phyloP scores from a whole-genome alignment of 1,140 invertebrate genomes.

The Stegodyphus dumicola region DNA sequence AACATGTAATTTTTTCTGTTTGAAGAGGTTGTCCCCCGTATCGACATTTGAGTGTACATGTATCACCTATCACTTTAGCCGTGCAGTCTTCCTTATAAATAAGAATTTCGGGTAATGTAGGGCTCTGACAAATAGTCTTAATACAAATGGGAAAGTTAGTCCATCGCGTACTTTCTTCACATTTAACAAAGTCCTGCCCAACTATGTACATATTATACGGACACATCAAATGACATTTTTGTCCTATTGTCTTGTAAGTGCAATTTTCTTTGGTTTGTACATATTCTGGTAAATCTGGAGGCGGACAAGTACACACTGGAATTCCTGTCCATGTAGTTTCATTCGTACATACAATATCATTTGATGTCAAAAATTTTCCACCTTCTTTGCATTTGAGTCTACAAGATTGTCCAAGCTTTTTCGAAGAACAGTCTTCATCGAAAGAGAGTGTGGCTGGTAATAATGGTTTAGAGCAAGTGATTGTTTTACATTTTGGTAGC shows the following conservation, averaged over 20 bases:
- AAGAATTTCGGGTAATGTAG: not conserved
- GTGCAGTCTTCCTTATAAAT: not conserved
- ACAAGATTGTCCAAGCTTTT: not conserved
- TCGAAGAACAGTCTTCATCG: not conserved
- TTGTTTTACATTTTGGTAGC: not conserved
- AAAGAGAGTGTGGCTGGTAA: not conserved
- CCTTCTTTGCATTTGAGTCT: not conserved
- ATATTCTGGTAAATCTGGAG: not conserved
- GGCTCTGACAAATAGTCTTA: not conserved
- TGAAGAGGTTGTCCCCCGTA: slow-evolving; percentile 1
- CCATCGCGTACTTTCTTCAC: not conserved
- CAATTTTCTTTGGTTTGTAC: not conserved
- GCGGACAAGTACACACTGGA: not conserved
- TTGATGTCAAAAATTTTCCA: not conserved
- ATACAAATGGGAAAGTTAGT: not conserved
- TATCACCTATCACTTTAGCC: not conserved
- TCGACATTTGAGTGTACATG: not conserved
- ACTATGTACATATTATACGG: not conserved
- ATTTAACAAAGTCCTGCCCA: not conserved
- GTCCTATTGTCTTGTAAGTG: not conserved
- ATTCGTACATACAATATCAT: not conserved
- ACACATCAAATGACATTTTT: not conserved
- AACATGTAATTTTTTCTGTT: not conserved
- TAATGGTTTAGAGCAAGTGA: not conserved
- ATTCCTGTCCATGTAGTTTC: not conserved